Conservation (phyloP, 2,113 vertebrate genomes). For the Australoheros scitulus region DNA sequence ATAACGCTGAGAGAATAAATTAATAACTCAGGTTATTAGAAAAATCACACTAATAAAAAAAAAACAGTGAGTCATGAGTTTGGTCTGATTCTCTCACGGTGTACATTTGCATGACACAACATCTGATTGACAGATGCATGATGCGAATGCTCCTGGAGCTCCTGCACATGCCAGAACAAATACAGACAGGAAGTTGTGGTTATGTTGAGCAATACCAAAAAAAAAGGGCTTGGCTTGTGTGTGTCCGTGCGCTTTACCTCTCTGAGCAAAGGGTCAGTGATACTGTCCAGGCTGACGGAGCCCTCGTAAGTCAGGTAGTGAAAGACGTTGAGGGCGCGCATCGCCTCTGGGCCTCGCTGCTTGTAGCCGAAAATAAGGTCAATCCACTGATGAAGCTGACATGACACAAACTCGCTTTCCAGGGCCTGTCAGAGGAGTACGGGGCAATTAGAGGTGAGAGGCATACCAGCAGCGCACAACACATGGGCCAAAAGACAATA, state of each 20-base stretch:
- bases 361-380: constrained; percentile 99
- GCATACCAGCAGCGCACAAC: constrained; percentile 28
- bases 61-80: constrained; percentile 57
- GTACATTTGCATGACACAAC: constrained; percentile 59
- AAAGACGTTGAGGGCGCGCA: constrained; percentile 96
- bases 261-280: constrained; percentile 89
- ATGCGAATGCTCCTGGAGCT: constrained; percentile 48
- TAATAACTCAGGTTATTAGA: constrained; percentile 21
- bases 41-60: constrained; percentile 25
- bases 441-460: constrained; percentile 74
- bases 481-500: constrained; percentile 35
- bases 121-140: constrained; percentile 61
- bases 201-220: not conserved
- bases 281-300: constrained; percentile 91
- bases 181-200: constrained; percentile 51
- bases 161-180: constrained; percentile 50
- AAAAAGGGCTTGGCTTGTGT: not conserved
- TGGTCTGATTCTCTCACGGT: constrained; percentile 40
- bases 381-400: constrained; percentile 99
- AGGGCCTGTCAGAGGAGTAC: constrained; percentile 86
- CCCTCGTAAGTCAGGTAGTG: constrained; percentile 97
- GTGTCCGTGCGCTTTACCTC: constrained; percentile 85
- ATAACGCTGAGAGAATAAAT: constrained; percentile 8
- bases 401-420: constrained; percentile 99
- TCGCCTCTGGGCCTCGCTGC: constrained; percentile 95